Evolutionary conservation across 2,888 invertebrate genomes (phyloP).

Genomic region (Cataglyphis cursor): DNA sequence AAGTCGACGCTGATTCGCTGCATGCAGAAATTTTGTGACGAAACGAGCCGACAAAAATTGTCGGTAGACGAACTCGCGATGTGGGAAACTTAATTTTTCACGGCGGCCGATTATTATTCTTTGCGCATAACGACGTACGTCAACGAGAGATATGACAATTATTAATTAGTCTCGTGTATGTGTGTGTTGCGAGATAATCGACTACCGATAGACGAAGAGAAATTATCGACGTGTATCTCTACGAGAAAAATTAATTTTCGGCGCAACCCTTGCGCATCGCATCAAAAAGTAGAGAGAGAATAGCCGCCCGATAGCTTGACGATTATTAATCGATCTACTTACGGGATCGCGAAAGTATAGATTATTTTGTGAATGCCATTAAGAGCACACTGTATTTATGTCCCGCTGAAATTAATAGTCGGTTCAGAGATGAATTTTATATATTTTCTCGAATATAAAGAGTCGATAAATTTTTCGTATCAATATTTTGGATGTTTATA

Average conservation of each 20-base stretch:
- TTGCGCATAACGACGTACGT: conserved; percentile 6
- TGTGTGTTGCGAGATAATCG: conserved; percentile 36
- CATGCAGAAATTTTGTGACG: conserved; percentile 6
- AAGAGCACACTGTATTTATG: conserved; percentile 27
- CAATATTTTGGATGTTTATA: not conserved
- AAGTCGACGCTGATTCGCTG: conserved; percentile 21
- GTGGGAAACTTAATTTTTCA: conserved; percentile 19
- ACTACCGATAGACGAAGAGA: conserved; percentile 49
- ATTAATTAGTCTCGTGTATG: conserved; percentile 49
- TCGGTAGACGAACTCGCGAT: not conserved
- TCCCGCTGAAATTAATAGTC: conserved; percentile 36
- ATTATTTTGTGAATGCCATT: conserved; percentile 49
- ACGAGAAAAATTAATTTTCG: conserved; percentile 58
- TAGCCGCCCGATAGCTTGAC: conserved; percentile 34
- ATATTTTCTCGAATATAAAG: conserved; percentile 3
- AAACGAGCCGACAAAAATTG: not conserved
- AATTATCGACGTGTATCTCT: conserved; percentile 40
- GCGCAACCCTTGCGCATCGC: conserved; percentile 41
- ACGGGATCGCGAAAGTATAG: conserved; percentile 10
- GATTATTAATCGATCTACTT: conserved; percentile 61
- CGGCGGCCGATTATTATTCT: conserved; percentile 9
- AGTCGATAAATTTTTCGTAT: not conserved
- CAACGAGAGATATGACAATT: conserved; percentile 44
- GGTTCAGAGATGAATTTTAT: not conserved
- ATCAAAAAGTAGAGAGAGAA: conserved; percentile 15